These are phyloP conservation scores for Enteromius argenteus DNA, from an alignment of 2,797 vertebrate species.

Conservation along the genomic window DNA sequence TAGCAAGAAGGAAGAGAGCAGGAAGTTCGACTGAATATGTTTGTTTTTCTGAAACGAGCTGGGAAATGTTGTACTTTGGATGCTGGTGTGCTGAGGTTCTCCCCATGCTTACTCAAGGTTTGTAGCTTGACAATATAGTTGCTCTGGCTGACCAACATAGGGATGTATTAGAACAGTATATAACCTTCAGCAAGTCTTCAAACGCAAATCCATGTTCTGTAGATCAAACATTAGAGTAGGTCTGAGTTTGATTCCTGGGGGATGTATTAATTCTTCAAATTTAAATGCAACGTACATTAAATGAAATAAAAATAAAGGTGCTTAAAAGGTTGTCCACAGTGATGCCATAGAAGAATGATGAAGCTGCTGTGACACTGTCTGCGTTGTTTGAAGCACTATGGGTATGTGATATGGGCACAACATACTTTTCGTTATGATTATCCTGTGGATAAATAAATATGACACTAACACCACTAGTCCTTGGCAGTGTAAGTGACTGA, in stretches of 20 bases:
- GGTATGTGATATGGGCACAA: not conserved
- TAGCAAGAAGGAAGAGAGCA: slow-evolving; percentile 39
- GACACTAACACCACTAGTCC: not conserved
- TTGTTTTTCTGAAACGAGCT: not conserved
- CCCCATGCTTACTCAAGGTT: not conserved
- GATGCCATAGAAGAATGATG: too few species aligned
- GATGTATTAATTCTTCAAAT: not conserved
- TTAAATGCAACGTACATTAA: not conserved
- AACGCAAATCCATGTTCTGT: not conserved
- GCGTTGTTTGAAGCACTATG: not conserved
- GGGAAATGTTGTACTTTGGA: not conserved
- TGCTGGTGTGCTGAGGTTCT: not conserved
- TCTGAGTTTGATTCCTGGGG: not conserved
- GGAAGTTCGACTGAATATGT: not conserved
- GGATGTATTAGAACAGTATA: not conserved
- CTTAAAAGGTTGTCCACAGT: too few species aligned
- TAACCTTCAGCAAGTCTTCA: not conserved
- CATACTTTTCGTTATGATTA: not conserved
- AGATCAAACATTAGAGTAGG: not conserved
- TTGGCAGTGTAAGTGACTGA: too few species aligned
- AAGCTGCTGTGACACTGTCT: not conserved
- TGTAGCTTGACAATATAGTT: not conserved
- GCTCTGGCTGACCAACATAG: not conserved
- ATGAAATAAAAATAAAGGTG: too few species aligned
- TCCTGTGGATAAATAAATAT: not conserved